A percentile compares a stretch with the other conserved stretches of the same genome.
Conservation (phyloP, 37 sponge, comb jelly and placozoan species). For the Diacarnus erythraeanus region DNA sequence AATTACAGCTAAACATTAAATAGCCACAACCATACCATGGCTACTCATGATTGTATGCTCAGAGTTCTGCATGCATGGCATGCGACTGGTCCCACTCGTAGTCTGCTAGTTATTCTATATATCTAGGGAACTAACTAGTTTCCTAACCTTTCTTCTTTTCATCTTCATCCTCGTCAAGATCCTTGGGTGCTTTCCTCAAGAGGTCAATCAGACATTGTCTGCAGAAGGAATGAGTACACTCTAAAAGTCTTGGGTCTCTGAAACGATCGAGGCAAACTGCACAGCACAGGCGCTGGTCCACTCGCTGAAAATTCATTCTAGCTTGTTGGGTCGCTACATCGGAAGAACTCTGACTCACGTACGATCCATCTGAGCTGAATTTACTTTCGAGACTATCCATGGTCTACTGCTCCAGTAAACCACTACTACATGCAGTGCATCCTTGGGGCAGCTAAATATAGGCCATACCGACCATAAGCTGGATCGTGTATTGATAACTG, state of each 20-base stretch:
- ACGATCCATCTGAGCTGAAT: not conserved
- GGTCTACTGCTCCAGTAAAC: not conserved
- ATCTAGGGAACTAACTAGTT: too few relatives aligned
- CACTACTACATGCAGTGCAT: too few relatives aligned
- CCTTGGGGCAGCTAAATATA: too few relatives aligned
- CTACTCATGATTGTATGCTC: too few relatives aligned
- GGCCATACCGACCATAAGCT: too few relatives aligned
- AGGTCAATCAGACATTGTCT: conserved; percentile 30
- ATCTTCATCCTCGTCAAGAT: conserved; percentile 7
- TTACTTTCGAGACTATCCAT: conserved; percentile 13
- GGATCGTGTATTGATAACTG: too few relatives aligned
- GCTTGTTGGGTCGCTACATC: not conserved
- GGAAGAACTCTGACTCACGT: not conserved
- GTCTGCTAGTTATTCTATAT: too few relatives aligned
- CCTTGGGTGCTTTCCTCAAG: conserved; percentile 3
- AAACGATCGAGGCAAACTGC: conserved; percentile 39
- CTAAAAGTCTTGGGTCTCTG: conserved; percentile 40
- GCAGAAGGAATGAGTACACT: conserved; percentile 54
- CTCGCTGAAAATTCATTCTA: not conserved
- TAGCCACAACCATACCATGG: too few relatives aligned
- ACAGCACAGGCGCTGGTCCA: conserved; percentile 38
- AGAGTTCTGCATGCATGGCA: too few relatives aligned
- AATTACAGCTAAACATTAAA: too few relatives aligned
- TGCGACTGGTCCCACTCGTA: too few relatives aligned
- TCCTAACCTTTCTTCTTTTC: not conserved